Evolutionary conservation across 2,797 vertebrate genomes (phyloP).

Genomic region (Propithecus deckenii): DNA sequence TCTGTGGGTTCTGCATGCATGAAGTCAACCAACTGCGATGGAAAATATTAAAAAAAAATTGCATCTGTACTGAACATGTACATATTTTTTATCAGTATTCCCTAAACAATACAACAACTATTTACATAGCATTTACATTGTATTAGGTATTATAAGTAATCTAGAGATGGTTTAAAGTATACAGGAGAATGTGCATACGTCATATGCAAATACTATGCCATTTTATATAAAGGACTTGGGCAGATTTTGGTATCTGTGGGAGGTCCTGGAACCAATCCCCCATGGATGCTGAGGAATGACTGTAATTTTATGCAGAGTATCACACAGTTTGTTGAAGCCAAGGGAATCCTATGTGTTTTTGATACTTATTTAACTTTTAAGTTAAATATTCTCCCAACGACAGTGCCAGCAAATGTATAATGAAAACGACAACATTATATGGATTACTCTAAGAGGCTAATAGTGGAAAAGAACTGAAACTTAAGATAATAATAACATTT

Average conservation of each 20-base stretch:
- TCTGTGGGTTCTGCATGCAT: background rate
- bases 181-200: background rate
- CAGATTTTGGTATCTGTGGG: background rate
- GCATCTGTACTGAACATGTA: background rate
- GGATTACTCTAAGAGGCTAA: slow-evolving; percentile 60
- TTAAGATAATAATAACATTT: slow-evolving; percentile 58
- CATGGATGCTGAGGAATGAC: background rate
- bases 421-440: slow-evolving; percentile 41
- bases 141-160: background rate
- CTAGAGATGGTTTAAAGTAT: background rate
- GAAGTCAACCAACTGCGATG: background rate
- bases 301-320: background rate
- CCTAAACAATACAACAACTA: background rate
- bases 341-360: slow-evolving; percentile 35
- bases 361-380: slow-evolving; percentile 23
- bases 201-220: background rate
- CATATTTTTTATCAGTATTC: background rate
- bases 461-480: slow-evolving; percentile 44
- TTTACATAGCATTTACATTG: background rate
- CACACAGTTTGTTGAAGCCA: slow-evolving; percentile 25
- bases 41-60: background rate
- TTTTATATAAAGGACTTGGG: background rate
- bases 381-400: slow-evolving; percentile 25
- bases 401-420: slow-evolving; percentile 14
- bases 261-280: background rate